Percentiles rank a stretch among this genome's conserved stretches.
These are phyloP conservation scores for Aphelinus atriplicis DNA, from an alignment of 1,140 invertebrate genomes.

Conservation along the genomic window DNA sequence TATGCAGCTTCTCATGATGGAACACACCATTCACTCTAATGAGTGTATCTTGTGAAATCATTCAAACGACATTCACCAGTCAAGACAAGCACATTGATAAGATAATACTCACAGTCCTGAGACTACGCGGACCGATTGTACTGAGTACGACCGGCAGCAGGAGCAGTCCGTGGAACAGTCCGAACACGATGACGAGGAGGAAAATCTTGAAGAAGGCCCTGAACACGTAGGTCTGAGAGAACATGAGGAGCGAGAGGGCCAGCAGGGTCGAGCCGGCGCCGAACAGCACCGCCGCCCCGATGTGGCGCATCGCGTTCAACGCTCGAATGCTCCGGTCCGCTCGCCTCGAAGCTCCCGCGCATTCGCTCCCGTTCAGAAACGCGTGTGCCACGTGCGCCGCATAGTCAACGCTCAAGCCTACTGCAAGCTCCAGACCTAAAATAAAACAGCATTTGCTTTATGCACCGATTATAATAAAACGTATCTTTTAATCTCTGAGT, in stretches of 20 bases:
- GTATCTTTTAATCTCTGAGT: too few relatives aligned
- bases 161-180: constrained; percentile 79
- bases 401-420: constrained; percentile 89
- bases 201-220: constrained; percentile 86
- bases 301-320: constrained; percentile 76
- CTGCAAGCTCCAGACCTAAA: constrained; percentile 78
- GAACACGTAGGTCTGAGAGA: constrained; percentile 83
- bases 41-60: too few relatives aligned
- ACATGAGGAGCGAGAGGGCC: constrained; percentile 77
- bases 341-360: constrained; percentile 52
- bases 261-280: constrained; percentile 84
- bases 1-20: too few relatives aligned
- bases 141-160: constrained; percentile 81
- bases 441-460: too few relatives aligned
- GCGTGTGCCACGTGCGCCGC: constrained; percentile 89
- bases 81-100: too few relatives aligned
- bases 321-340: constrained; percentile 71
- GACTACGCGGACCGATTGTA: constrained; percentile 71
- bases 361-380: constrained; percentile 70
- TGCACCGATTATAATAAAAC: neutral
- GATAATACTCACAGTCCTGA: constrained; percentile 21
- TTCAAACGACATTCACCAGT: too few relatives aligned
- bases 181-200: constrained; percentile 78
- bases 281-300: constrained; percentile 82
- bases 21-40: too few relatives aligned